Conservation (phyloP, 2,113 vertebrate genomes). For the Lagopus leucura region DNA sequence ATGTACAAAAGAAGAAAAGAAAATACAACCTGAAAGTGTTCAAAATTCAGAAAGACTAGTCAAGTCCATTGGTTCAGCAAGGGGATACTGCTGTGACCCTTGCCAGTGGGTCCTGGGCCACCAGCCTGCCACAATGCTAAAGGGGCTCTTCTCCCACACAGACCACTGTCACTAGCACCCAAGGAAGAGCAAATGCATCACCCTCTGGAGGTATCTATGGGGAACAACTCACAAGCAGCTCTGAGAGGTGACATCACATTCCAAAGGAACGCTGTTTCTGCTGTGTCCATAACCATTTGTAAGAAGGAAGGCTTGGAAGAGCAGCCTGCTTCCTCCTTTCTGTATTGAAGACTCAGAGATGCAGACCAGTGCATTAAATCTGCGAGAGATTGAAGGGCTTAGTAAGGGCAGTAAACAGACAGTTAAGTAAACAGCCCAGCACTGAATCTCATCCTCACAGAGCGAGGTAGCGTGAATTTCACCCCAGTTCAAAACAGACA, state of each 20-base stretch:
- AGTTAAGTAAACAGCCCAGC: constrained; percentile 79
- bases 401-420: constrained; percentile 66
- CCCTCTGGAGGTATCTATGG: neutral
- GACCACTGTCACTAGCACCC: neutral
- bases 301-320: neutral
- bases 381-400: constrained; percentile 56
- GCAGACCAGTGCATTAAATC: constrained; percentile 43
- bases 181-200: neutral
- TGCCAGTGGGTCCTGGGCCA: constrained; percentile 68
- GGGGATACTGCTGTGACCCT: constrained; percentile 54
- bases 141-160: constrained; percentile 3
- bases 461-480: constrained; percentile 73
- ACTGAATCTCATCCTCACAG: constrained; percentile 64
- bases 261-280: neutral
- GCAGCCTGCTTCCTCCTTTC: constrained; percentile 6
- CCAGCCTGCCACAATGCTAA: constrained; percentile 10
- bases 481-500: constrained; percentile 63
- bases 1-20: constrained; percentile 71
- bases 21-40: constrained; percentile 81
- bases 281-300: neutral
- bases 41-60: constrained; percentile 76
- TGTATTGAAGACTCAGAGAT: constrained; percentile 35
- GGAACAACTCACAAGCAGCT: constrained; percentile 36
- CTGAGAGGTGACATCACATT: neutral
- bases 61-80: constrained; percentile 78